Evolutionary conservation across 2,113 vertebrate genomes (phyloP), one percentile per base, ranked within the genome.

Genomic region (Trogon surrucura): DNA sequence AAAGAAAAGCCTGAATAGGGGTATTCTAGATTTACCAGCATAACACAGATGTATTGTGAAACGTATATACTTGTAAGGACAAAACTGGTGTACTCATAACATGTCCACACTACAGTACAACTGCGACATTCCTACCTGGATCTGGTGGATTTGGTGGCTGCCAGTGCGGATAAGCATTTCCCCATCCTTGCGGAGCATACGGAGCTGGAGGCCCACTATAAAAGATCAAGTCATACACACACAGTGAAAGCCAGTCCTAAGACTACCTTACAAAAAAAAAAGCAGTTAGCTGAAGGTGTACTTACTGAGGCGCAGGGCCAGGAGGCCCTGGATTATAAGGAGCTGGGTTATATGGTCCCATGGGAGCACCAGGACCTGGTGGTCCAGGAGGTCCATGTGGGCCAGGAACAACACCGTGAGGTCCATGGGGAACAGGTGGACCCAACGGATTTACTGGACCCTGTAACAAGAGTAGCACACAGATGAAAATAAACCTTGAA

Each of bases 151-250:
- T 99, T 83, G 99, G 99, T 50, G 98, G 98, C 89, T 99, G 99
- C 99, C 99, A 99, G 85, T 99, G 99, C 6, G 99, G 99, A 95
- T 99, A 99, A 47, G 99, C 98, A 82, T 99, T 99, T 87, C 99
- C 99, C 99, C 99, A 99, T 54, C 99, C 99, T 82, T 99, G 99
- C 82, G 99, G 99, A 95, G 99, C 99, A 93, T 99, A 99, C 0
- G 99, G 99, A 25, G 99, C 99, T 91, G 99, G 99, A 95, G 99
- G 99, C 70, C 99, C 99, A 97, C 99, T 99, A 88, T 11, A 83
- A 93, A 61, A 77, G 66, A 51, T 4, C 32, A 80, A 67, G 26
- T 13, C 11, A 51, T 3, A 80, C 3, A 74, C 5, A 41, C 11
- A 36, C 11, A 88, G 61, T 73, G 71, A 62, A 50, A 91, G 44